phyloP scores from a whole-genome alignment of 2,797 vertebrate species.

The Pangasius djambal region DNA sequence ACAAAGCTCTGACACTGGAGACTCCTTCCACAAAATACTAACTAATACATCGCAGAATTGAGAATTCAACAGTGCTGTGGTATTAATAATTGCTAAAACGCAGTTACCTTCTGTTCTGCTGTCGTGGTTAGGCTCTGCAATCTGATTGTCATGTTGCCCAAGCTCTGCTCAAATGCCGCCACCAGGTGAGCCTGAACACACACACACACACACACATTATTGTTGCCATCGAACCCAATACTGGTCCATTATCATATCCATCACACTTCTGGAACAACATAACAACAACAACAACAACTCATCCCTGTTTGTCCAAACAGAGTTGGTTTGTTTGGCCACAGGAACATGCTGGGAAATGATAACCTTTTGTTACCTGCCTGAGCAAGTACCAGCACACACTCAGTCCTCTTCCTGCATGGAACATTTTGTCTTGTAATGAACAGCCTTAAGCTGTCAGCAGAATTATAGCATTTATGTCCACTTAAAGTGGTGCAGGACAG shows the following conservation, averaged over 20 bases:
- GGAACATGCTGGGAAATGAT: neutral
- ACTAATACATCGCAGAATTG: neutral
- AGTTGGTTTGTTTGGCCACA: neutral
- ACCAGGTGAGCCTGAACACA: conserved; percentile 83
- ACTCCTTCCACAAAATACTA: neutral
- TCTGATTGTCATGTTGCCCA: conserved; percentile 87
- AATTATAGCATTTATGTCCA: neutral
- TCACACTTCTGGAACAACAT: neutral
- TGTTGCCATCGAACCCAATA: neutral
- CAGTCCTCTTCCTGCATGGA: neutral
- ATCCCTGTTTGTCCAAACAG: neutral
- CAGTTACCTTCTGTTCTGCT: conserved; percentile 84
- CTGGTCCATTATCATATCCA: neutral
- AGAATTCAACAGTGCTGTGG: neutral
- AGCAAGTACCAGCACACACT: neutral
- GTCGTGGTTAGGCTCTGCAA: conserved; percentile 87
- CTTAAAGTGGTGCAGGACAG: neutral
- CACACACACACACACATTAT: conserved; percentile 1
- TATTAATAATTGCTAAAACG: neutral
- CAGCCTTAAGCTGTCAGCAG: neutral
- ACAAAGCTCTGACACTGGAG: neutral
- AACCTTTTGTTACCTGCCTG: conserved; percentile 4
- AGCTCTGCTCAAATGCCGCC: conserved; percentile 87
- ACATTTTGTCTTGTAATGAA: conserved; percentile 1
- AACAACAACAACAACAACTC: neutral